phyloP scores from a whole-genome alignment of 2,797 vertebrate species.

The Meriones psammophilus region DNA sequence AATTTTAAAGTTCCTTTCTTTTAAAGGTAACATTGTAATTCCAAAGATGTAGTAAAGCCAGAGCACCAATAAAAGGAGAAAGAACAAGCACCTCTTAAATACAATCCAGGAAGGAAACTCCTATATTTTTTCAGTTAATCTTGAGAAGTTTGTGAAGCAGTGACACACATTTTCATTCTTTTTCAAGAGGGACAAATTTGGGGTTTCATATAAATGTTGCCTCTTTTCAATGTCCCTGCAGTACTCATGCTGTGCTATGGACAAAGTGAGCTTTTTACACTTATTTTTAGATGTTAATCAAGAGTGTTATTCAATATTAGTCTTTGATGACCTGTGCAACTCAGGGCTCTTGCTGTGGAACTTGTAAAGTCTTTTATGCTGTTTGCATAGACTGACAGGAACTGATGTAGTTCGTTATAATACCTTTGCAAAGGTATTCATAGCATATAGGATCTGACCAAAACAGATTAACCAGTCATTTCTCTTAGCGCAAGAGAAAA shows the following conservation, averaged over 20 bases:
- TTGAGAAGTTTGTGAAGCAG: constrained; percentile 54
- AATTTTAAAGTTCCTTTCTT: constrained; percentile 48
- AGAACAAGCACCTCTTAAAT: constrained; percentile 52
- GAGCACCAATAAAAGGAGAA: constrained; percentile 15
- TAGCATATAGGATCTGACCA: constrained; percentile 10
- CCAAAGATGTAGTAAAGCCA: constrained; percentile 26
- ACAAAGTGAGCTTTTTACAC: background rate
- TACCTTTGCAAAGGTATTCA: constrained; percentile 50
- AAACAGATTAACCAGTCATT: constrained; percentile 64
- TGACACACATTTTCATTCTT: constrained; percentile 69
- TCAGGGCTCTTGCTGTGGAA: constrained; percentile 17
- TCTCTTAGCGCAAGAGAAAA: constrained; percentile 41
- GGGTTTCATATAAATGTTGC: constrained; percentile 37
- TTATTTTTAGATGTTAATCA: constrained; percentile 58
- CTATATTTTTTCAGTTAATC: constrained; percentile 14
- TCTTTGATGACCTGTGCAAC: constrained; percentile 41
- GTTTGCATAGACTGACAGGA: background rate
- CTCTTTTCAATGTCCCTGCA: constrained; percentile 45
- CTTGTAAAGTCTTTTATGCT: constrained; percentile 42
- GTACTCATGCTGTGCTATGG: background rate
- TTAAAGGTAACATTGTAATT: constrained; percentile 23
- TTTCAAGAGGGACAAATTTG: constrained; percentile 47
- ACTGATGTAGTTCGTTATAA: constrained; percentile 20
- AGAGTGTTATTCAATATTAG: constrained; percentile 37
- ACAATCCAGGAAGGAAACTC: constrained; percentile 65